A percentile compares a stretch with the other conserved stretches of the same genome.
Conservation (phyloP, 1,140 invertebrate species). For the Octopus sinensis region DNA sequence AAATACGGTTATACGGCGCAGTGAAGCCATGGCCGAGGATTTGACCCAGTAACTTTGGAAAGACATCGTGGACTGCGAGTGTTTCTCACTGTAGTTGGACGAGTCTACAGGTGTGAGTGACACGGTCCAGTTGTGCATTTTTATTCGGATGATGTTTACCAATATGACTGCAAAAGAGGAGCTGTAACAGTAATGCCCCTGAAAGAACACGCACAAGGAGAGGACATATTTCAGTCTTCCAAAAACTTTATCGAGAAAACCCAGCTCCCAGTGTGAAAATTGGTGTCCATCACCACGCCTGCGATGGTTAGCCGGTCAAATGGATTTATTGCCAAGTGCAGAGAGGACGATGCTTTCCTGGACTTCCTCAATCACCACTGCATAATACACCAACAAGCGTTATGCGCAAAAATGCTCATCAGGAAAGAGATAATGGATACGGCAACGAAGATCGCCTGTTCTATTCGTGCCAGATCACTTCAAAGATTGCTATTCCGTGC, state of each 20-base stretch:
- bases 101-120: conserved; percentile 2
- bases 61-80: neutral
- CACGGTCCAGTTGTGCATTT: conserved; percentile 7
- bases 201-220: neutral
- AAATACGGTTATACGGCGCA: neutral
- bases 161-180: conserved; percentile 6
- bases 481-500: neutral
- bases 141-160: conserved; percentile 8
- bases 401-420: neutral
- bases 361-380: conserved; percentile 10
- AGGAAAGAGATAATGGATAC: conserved; percentile 9
- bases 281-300: conserved; percentile 4
- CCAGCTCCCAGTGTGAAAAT: conserved; percentile 9
- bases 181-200: conserved; percentile 1
- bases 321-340: conserved; percentile 4
- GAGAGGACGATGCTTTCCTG: neutral
- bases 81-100: conserved; percentile 13
- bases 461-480: neutral
- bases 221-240: conserved; percentile 3
- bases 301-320: conserved; percentile 9
- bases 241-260: conserved; percentile 14
- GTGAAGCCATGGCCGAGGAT: conserved; percentile 4
- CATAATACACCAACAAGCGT: conserved; percentile 11
- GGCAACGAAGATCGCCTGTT: conserved; percentile 10
- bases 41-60: conserved; percentile 9